Conservation (phyloP, 2,888 invertebrate genomes). For the Cinara cedri region DNA sequence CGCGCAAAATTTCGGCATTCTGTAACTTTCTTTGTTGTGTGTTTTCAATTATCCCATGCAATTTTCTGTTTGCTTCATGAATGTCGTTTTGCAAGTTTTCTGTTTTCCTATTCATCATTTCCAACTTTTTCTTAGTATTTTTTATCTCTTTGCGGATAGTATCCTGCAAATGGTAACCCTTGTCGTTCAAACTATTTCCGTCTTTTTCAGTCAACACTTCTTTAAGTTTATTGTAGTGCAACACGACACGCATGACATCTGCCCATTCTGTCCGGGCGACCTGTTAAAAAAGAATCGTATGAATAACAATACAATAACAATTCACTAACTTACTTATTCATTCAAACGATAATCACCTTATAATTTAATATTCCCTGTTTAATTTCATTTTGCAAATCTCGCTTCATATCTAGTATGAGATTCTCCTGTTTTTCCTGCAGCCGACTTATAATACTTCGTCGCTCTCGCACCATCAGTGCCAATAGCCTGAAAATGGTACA, state of each 20-base stretch:
- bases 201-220: slow-evolving; percentile 14
- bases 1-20: background rate
- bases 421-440: slow-evolving; percentile 29
- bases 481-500: background rate
- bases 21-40: slow-evolving; percentile 8
- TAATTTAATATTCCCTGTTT: slow-evolving; percentile 5
- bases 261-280: slow-evolving; percentile 39
- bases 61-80: slow-evolving; percentile 25
- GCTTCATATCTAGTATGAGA: slow-evolving; percentile 4
- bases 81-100: slow-evolving; percentile 42
- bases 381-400: slow-evolving; percentile 18
- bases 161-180: slow-evolving; percentile 28
- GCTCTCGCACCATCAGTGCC: slow-evolving; percentile 26
- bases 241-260: slow-evolving; percentile 43
- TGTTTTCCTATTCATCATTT: background rate
- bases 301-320: too few relatives aligned
- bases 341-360: too few relatives aligned
- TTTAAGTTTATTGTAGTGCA: slow-evolving; percentile 35
- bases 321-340: background rate
- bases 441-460: background rate
- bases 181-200: background rate
- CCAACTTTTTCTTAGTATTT: slow-evolving; percentile 21
- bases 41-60: slow-evolving; percentile 32
- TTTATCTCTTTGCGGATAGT: slow-evolving; percentile 45
- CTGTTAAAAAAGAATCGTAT: background rate